Evolutionary conservation across 2,888 invertebrate species (phyloP).

Genomic region (Calameuta filiformis): DNA sequence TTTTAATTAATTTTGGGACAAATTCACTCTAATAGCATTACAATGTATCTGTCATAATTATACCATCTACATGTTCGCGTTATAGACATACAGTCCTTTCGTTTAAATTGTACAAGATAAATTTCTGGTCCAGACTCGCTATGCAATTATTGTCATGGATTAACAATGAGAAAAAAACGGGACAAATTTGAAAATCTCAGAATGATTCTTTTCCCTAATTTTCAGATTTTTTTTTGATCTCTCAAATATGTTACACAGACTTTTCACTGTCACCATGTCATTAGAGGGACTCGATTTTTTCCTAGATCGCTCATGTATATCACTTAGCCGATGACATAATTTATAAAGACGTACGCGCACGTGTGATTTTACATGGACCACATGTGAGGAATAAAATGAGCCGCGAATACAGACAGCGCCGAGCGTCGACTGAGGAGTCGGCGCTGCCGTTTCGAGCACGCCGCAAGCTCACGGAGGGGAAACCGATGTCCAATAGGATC

Average conservation of each 20-base stretch:
- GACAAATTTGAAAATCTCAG: not conserved
- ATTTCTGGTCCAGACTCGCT: not conserved
- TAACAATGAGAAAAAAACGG: not conserved
- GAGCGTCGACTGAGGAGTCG: constrained; percentile 29
- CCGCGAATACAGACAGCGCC: constrained; percentile 21
- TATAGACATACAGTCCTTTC: not conserved
- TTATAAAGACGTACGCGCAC: not conserved
- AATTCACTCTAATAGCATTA: not conserved
- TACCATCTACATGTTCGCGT: not conserved
- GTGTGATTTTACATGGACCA: not conserved
- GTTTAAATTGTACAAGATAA: not conserved
- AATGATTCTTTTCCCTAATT: not conserved
- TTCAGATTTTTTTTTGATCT: not conserved
- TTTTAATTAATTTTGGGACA: not conserved
- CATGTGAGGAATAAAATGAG: constrained; percentile 3
- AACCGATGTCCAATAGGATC: constrained; percentile 32
- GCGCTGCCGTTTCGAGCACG: constrained; percentile 31
- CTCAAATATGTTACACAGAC: not conserved
- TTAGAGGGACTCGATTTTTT: not conserved
- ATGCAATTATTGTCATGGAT: not conserved
- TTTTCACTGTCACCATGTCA: not conserved
- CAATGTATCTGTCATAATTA: not conserved
- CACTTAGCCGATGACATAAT: not conserved
- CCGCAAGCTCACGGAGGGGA: constrained; percentile 43
- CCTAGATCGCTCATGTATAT: not conserved